Conservation (phyloP, 1,140 invertebrate genomes). For the Tetranychus urticae region DNA sequence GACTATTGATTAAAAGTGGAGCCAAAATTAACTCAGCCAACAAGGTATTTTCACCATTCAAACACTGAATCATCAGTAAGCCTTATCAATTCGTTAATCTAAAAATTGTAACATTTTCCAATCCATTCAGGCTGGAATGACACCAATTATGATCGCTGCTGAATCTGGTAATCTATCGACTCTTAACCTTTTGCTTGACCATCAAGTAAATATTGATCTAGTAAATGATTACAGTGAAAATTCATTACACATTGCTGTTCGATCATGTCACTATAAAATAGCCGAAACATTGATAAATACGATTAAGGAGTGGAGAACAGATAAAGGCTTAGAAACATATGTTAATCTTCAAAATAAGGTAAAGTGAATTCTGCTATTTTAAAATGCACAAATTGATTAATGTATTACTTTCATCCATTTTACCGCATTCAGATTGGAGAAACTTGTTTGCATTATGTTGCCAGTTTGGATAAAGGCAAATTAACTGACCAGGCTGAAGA, state of each 20-base stretch:
- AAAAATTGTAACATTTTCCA: background rate
- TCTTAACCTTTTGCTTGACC: conserved; percentile 57
- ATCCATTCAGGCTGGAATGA: conserved; percentile 48
- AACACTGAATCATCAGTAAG: background rate
- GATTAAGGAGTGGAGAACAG: background rate
- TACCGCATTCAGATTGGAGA: conserved; percentile 45
- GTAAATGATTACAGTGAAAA: conserved; percentile 50
- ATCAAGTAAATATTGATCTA: conserved; percentile 64
- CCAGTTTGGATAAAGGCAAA: conserved; percentile 12
- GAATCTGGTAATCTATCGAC: conserved; percentile 64
- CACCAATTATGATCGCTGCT: conserved; percentile 64
- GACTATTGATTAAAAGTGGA: conserved; percentile 91
- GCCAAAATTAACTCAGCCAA: background rate
- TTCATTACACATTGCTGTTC: conserved; percentile 9
- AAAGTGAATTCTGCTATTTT: background rate
- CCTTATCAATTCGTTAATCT: background rate
- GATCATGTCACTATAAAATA: conserved; percentile 8
- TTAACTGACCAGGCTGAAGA: conserved; percentile 39
- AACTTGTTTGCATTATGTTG: conserved; percentile 61
- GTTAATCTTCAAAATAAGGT: conserved; percentile 10
- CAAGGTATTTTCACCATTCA: background rate
- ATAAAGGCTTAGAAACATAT: background rate
- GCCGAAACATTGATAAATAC: background rate
- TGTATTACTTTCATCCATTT: background rate
- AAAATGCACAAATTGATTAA: background rate